Evolutionary conservation across 1,140 invertebrate species (phyloP), one percentile per base, ranked within the genome.

Genomic region (Drosophila ambigua): DNA sequence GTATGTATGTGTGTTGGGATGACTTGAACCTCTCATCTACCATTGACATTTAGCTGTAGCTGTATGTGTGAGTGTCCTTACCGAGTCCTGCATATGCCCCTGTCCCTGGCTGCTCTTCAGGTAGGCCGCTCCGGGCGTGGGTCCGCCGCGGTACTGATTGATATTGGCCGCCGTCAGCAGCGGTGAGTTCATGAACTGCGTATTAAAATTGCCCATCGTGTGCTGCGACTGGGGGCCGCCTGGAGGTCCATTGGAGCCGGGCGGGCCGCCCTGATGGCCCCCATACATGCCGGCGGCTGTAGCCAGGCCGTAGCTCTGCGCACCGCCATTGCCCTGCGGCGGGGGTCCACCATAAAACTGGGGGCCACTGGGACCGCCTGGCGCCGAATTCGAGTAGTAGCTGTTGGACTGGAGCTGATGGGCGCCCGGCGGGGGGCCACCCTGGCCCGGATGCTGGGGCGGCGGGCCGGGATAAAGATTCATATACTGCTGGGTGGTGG

Each of bases 401-500:
- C 93, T 93, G 77, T 94, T 95, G 43, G 93, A 94, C 75, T 94
- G 94, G 35, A 94, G 54, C 93, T 93, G 73, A 93, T 94, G 58
- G 90, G 93, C 28, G 87, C 93, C 53, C 1, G 90, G 93, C 92
- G 78, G 77, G 92, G 92, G 67, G 15, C 83, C 83, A n/a, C 85
- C 82, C 41, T 83, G 82, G 8, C 83, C 79, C 90, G 93, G 73
- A 92, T 93, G 82, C 92, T 90, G 91, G 8, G 64, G 93, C 92
- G 92, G 71, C 13, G 85, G 82, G 4, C 93, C 93, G 3, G 87
- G 68, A 68, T 91, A 92, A 51, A 92, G 71, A 80, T 88, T 90
- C 91, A 92, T 90, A 49, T 91, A 92, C 66, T 82, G 91, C 55
- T 91, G 91, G 5, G 81, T 72, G 81, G 62, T 93, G 89, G 93